Conservation (phyloP, 2,113 vertebrate genomes). For the Hepsetus odoe region DNA sequence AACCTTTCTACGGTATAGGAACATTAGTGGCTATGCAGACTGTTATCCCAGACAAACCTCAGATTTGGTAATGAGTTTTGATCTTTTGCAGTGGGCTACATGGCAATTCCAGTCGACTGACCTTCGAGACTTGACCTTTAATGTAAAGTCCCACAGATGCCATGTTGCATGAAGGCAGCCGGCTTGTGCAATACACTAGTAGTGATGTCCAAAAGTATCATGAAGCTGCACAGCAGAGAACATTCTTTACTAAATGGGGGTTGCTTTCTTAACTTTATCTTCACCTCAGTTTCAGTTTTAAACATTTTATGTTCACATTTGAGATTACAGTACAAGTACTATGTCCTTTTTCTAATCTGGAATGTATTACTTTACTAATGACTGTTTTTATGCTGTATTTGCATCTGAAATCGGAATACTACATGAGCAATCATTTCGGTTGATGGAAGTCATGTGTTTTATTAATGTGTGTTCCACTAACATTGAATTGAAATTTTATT, state of each 20-base stretch:
- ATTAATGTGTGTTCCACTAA: background rate
- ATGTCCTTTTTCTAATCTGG: constrained; percentile 47
- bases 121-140: constrained; percentile 71
- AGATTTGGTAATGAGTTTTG: constrained; percentile 16
- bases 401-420: too few species aligned
- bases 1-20: constrained; percentile 63
- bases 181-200: constrained; percentile 57
- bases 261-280: constrained; percentile 59
- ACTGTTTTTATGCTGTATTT: too few species aligned
- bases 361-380: too few species aligned
- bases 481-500: too few species aligned
- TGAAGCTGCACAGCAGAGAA: background rate
- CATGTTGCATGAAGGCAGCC: constrained; percentile 66
- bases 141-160: constrained; percentile 75
- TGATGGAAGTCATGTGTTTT: too few species aligned
- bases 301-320: constrained; percentile 71
- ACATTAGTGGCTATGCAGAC: background rate
- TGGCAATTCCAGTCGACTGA: constrained; percentile 47
- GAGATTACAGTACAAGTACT: constrained; percentile 61
- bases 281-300: constrained; percentile 52
- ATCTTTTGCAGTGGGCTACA: constrained; percentile 36
- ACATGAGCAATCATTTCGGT: too few species aligned
- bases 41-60: background rate
- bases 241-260: background rate
- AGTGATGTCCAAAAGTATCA: background rate